Conservation (phyloP, 2,113 vertebrate species). For the Callaeas wilsoni region DNA sequence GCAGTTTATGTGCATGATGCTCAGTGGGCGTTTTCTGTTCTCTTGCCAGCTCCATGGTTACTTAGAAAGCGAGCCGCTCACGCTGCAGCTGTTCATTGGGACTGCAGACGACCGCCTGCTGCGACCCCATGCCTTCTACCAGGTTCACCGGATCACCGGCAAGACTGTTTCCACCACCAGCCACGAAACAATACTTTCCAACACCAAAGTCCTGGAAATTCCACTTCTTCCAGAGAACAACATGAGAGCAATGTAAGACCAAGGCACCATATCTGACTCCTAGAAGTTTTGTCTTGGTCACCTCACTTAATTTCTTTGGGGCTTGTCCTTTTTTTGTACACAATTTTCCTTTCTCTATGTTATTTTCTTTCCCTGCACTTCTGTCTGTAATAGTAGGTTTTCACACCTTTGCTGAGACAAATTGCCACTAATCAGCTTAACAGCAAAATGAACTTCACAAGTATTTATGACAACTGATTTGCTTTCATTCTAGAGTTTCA, state of each 20-base stretch:
- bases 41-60: constrained; percentile 89
- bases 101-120: constrained; percentile 96
- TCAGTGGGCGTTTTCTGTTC: constrained; percentile 79
- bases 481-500: constrained; percentile 58
- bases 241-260: constrained; percentile 90
- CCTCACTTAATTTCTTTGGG: neutral
- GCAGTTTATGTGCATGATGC: constrained; percentile 34
- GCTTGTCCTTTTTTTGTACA: neutral
- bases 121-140: constrained; percentile 96
- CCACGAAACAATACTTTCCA: constrained; percentile 90
- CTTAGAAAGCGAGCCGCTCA: constrained; percentile 90
- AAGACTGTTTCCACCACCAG: constrained; percentile 95
- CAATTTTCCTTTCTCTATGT: neutral
- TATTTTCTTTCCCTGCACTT: neutral
- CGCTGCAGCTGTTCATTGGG: constrained; percentile 96
- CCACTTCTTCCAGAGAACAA: constrained; percentile 93
- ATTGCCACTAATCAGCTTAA: neutral
- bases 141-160: constrained; percentile 95
- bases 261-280: neutral
- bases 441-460: neutral
- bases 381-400: neutral
- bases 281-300: neutral
- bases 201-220: constrained; percentile 95
- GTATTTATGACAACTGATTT: constrained; percentile 36
- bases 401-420: neutral